Evolutionary conservation across 2,113 vertebrate species (phyloP).

Genomic region (Tychaedon coryphoeus): DNA sequence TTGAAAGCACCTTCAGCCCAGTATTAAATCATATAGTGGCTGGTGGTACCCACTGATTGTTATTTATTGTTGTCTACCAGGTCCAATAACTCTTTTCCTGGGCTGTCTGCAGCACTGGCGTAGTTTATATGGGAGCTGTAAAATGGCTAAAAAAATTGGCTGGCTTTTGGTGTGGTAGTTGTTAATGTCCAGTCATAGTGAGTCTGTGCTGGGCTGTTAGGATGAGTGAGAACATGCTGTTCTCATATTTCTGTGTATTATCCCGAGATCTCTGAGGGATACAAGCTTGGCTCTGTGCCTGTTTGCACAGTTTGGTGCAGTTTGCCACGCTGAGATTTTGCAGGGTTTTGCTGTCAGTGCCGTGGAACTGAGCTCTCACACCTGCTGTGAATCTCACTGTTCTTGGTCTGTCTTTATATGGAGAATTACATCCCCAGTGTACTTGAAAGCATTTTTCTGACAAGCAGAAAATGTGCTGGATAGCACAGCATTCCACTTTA

Average conservation of each 20-base stretch:
- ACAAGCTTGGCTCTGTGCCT: not conserved
- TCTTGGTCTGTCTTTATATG: not conserved
- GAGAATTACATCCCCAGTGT: not conserved
- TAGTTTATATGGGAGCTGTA: not conserved
- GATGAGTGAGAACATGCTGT: conserved; percentile 14
- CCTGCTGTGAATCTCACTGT: not conserved
- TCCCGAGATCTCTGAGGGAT: not conserved
- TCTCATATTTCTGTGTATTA: conserved; percentile 1
- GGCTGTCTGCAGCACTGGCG: not conserved
- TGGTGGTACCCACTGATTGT: not conserved
- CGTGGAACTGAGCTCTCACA: not conserved
- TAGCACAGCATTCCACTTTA: not conserved
- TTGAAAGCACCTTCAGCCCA: not conserved
- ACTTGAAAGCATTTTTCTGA: not conserved
- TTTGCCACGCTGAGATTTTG: not conserved
- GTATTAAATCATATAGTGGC: not conserved
- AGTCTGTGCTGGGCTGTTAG: not conserved
- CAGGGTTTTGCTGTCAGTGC: not conserved
- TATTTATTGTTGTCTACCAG: not conserved
- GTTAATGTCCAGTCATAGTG: not conserved
- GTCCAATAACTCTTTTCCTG: not conserved
- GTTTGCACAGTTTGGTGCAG: not conserved
- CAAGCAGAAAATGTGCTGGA: not conserved
- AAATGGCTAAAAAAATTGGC: not conserved
- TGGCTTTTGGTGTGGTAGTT: not conserved